Evolutionary conservation across 2,888 invertebrate genomes (phyloP).

Genomic region (Rhagonycha lutea): DNA sequence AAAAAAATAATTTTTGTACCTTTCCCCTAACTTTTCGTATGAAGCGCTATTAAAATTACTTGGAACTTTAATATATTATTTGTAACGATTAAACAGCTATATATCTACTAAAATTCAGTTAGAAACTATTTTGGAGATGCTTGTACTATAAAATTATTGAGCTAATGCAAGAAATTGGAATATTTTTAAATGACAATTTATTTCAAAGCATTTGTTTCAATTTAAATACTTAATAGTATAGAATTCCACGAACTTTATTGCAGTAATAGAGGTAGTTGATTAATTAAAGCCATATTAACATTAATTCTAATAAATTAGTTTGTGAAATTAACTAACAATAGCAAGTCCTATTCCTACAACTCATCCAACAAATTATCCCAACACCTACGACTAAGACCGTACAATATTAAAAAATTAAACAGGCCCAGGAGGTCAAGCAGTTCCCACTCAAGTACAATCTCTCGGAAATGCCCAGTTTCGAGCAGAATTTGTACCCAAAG

Average conservation of each 20-base stretch:
- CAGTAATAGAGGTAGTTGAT: background rate
- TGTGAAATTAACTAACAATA: background rate
- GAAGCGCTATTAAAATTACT: background rate
- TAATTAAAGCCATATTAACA: background rate
- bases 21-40: background rate
- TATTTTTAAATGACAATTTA: background rate
- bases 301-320: background rate
- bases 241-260: too few relatives aligned
- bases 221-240: too few relatives aligned
- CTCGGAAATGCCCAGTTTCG: conserved; percentile 81
- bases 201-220: background rate
- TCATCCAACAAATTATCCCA: conserved; percentile 8
- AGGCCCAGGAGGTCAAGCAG: conserved; percentile 92
- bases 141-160: background rate
- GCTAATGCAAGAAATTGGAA: background rate
- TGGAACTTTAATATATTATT: too few relatives aligned
- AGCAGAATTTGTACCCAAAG: conserved; percentile 89
- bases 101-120: background rate
- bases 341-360: conserved; percentile 6
- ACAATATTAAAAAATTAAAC: conserved; percentile 41
- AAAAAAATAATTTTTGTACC: background rate
- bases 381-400: conserved; percentile 27
- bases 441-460: conserved; percentile 86
- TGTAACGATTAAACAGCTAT: too few relatives aligned
- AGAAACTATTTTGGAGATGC: background rate